Evolutionary conservation across 2,797 vertebrate genomes (phyloP).

Genomic region (Sebastes melanostomus): DNA sequence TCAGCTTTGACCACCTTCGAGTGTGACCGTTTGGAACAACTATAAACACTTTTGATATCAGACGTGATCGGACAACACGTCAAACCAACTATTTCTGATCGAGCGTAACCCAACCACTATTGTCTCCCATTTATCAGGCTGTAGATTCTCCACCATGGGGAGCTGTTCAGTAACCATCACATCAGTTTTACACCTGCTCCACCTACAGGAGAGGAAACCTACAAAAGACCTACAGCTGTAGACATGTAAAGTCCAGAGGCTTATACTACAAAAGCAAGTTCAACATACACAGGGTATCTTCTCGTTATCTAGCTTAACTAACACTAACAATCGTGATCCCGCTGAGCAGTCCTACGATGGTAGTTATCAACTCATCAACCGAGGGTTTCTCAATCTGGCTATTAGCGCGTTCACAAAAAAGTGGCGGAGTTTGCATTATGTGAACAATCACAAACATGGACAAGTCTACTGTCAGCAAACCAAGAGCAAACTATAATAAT

Average conservation of each 20-base stretch:
- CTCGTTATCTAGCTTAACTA: no score
- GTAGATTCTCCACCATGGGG: not conserved
- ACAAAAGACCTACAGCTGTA: not conserved
- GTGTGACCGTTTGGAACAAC: not conserved
- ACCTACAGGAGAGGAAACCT: not conserved
- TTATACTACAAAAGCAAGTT: no score
- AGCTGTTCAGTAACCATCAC: not conserved
- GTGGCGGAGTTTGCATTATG: no score
- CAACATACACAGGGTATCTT: no score
- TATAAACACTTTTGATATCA: no score
- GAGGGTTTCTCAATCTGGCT: no score
- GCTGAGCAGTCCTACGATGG: rapidly evolving
- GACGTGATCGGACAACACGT: not conserved
- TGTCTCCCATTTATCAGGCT: not conserved
- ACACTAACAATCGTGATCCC: no score
- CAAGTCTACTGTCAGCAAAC: no score
- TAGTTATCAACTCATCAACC: no score
- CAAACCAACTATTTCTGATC: not conserved
- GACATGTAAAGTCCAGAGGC: not conserved
- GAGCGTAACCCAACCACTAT: rapidly evolving
- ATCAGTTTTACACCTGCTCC: not conserved
- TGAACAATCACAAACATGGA: no score
- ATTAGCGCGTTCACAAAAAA: no score
- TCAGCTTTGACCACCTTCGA: not conserved
- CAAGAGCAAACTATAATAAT: no score